phyloP scores from a whole-genome alignment of 2,888 invertebrate species.

The Halocaridina rubra region DNA sequence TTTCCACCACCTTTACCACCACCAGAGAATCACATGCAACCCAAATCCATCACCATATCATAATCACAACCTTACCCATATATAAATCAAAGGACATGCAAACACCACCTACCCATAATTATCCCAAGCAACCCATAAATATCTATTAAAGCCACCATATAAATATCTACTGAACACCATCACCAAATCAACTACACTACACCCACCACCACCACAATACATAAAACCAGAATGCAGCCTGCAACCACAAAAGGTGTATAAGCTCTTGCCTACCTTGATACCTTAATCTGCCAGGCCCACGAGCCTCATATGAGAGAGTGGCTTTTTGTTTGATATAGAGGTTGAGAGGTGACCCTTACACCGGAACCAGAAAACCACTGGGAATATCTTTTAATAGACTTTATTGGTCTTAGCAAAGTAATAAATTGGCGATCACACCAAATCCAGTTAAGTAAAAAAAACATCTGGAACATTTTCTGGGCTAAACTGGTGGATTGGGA shows the following conservation, averaged over 20 bases:
- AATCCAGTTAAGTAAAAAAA: constrained; percentile 55
- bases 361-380: constrained; percentile 60
- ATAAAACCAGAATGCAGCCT: constrained; percentile 46
- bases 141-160: neutral
- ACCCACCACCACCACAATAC: constrained; percentile 36
- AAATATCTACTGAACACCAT: neutral
- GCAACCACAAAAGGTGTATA: constrained; percentile 60
- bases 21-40: constrained; percentile 31
- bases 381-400: constrained; percentile 57
- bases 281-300: constrained; percentile 60
- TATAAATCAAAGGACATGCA: neutral
- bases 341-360: constrained; percentile 58
- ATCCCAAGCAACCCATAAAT: neutral
- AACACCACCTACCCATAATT: neutral
- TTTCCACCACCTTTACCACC: constrained; percentile 4
- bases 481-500: too few species aligned
- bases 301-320: constrained; percentile 58
- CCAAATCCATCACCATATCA: constrained; percentile 33
- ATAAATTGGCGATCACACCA: constrained; percentile 57
- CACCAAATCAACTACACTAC: constrained; percentile 8
- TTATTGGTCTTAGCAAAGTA: constrained; percentile 58
- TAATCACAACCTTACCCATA: constrained; percentile 32
- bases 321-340: constrained; percentile 57
- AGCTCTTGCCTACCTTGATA: constrained; percentile 60
- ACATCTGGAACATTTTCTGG: constrained; percentile 58